Base-by-base conservation (phyloP, 2,888 invertebrate genomes). In the Oscheius sp. region DNA sequence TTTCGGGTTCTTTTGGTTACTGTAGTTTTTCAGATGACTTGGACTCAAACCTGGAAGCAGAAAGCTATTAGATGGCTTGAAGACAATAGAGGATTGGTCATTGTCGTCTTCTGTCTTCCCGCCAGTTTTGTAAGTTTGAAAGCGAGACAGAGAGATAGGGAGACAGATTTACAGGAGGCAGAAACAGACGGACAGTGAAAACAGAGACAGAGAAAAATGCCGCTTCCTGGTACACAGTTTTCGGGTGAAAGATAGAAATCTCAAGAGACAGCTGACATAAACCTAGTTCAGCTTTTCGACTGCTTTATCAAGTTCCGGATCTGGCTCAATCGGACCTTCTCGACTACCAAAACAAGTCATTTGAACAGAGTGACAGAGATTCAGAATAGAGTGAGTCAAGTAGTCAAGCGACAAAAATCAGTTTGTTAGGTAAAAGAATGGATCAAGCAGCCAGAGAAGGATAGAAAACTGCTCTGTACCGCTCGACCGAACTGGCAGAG, bases 401-500 rank as follows among this genome's bases (percentile, higher is more conserved):
- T 59, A n/a, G n/a, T 21, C 5, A 50, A 53, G 21, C 50, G 13
- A 62, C 9, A 42, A 21, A 21, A 21, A 21, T 21, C 21, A 21
- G 21, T 21, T 21, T 21, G 21, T 51, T 51, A 80, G 80, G 84
- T 90, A 4, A 66, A 80, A 50, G 77, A 83, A 70, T 90, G 90
- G 90, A 86, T 85, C 72, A 80, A 85, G 42, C 76, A 83, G 33
- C 91, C 92, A 0, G 66, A 88, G 7, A 80, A 88, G 57, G 86
- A 91, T 1, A 90, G 91, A 4, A 92, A 92, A 72, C 90, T 92
- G 0, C 90, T 93, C 21, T 93, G 93, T 90, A 93, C 93, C 0
- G 91, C 93, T 0, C 90, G 93, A 7, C 93, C 93, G 2, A 93
- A 93, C 89, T 93, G 93, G 93, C 90, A 92, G 65, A 93, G 93